A percentile compares a stretch with the other conserved stretches of the same genome.
These are phyloP conservation scores for Phylloscopus collybita DNA, from an alignment of 2,797 vertebrate species.

Conservation along the genomic window DNA sequence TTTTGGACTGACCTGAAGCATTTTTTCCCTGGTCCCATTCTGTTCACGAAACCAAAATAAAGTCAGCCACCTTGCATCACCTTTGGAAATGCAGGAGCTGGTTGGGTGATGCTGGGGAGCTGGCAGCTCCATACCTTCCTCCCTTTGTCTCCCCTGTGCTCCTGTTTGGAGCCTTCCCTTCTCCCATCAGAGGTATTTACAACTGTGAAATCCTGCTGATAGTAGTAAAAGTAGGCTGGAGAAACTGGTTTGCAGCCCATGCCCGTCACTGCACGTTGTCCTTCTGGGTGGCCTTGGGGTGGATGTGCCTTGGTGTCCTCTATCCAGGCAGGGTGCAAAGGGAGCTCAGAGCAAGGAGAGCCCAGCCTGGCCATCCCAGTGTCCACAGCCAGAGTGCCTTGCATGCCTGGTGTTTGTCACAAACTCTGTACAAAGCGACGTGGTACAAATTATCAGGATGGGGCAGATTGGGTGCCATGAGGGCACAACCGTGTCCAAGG, in stretches of 20 bases:
- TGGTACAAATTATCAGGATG: rapidly evolving
- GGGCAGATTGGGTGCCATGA: rapidly evolving
- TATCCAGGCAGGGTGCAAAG: neutral
- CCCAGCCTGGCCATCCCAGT: neutral
- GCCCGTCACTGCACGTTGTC: rapidly evolving
- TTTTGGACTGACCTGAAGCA: neutral
- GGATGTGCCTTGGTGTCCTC: neutral
- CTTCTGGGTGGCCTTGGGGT: neutral
- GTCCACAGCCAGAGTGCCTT: rapidly evolving
- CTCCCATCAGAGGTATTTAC: neutral
- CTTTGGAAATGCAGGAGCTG: neutral
- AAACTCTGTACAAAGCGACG: rapidly evolving
- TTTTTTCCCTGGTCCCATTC: neutral
- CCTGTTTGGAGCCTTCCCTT: neutral
- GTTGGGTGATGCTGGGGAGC: neutral
- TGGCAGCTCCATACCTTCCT: neutral
- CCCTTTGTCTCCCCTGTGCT: neutral
- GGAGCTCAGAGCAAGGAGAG: neutral
- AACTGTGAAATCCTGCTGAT: neutral
- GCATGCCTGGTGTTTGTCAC: rapidly evolving
- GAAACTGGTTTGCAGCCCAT: neutral
- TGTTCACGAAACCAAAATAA: neutral
- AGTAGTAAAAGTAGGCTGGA: neutral
- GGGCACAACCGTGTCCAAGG: neutral
- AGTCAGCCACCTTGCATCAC: neutral